These are phyloP conservation scores for Acyrthosiphon pisum DNA, from an alignment of 1,140 invertebrate species.

Conservation along the genomic window DNA sequence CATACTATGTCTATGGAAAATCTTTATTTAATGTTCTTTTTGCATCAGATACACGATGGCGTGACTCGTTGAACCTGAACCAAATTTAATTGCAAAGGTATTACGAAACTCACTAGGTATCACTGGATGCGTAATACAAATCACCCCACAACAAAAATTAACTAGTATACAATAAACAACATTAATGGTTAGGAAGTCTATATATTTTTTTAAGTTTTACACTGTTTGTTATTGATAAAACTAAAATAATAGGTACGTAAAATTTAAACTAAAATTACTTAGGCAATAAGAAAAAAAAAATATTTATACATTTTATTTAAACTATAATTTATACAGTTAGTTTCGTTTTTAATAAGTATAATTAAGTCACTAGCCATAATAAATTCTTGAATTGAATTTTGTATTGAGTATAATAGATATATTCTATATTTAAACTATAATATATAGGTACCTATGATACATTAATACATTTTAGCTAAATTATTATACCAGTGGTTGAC, in stretches of 20 bases:
- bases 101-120: not conserved
- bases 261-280: not conserved
- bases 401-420: no score
- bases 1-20: conserved; percentile 3
- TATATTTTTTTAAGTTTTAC: not conserved
- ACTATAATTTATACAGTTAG: no score
- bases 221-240: not conserved
- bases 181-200: not conserved
- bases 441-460: no score
- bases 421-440: no score
- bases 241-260: not conserved
- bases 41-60: not conserved
- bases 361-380: no score
- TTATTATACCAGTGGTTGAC: not conserved
- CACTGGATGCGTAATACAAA: not conserved
- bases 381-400: no score
- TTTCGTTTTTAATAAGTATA: no score
- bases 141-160: not conserved
- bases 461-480: no score
- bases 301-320: no score
- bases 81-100: not conserved
- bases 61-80: not conserved
- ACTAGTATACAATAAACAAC: not conserved
- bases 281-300: not conserved
- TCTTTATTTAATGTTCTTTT: not conserved